Base-by-base conservation (phyloP, 2,888 invertebrate species). In the Steinernema scapterisci region DNA sequence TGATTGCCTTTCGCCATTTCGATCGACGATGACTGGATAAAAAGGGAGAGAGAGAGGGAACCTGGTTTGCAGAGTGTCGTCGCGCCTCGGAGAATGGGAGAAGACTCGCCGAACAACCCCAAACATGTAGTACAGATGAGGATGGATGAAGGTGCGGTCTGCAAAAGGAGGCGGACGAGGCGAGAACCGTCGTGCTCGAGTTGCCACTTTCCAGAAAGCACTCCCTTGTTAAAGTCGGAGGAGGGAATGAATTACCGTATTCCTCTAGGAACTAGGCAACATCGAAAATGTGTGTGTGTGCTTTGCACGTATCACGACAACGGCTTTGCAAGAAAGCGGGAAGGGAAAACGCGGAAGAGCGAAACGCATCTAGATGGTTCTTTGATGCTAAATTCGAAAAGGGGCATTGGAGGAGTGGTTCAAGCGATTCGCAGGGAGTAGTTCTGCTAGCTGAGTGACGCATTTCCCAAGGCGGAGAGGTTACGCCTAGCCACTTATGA, bases 1-100 rank as follows among this genome's bases (percentile, higher is more conserved):
- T 31, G 63, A 63, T 63, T 63, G 63, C 63, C 63, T 63, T 63
- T 63, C 63, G 63, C 63, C 63, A 16, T 63, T 63, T 63, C 63
- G 63, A 63, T 63, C 38, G 63, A 21, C 63, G 63, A 27, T 27
- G 63, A 63, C 27, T 31, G 63, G 63, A 63, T 63, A 63, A 63
- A 63, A 63, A 63, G 63, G 16, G 16, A 31, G 9, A 63, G 27
- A 63, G 27, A 63, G 31, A 16, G 63, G 27, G 63, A 63, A 63
- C 63, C 63, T 31, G 63, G 63, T 63, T 63, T 63, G 63, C 63
- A 31, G 63, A 16, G n/a, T 21, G 48, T 25, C 38, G 63, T 31
- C 63, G 63, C 63, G 63, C 63, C 63, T 63, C 63, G 6, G 63
- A 63, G 63, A 25, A 54, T n/a, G n/a, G 63, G 27, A 25, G 63